phyloP scores from a whole-genome alignment of 2,888 invertebrate genomes.

The Athrips mouffetella region DNA sequence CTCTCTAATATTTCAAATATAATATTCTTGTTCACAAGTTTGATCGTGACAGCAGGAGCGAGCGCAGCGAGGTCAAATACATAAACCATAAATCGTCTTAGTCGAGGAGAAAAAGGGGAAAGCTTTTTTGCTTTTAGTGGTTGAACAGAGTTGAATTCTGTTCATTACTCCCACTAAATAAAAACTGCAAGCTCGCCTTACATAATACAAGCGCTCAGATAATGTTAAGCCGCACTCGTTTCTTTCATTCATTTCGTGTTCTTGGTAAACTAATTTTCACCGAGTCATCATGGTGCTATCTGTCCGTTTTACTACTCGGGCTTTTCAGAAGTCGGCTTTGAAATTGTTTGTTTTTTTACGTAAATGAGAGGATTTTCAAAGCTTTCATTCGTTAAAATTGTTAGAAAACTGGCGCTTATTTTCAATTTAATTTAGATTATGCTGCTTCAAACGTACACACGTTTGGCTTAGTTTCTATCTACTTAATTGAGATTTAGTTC shows the following conservation, averaged over 20 bases:
- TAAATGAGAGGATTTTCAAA: neutral
- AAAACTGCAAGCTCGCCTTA: conserved; percentile 37
- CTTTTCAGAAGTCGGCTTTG: neutral
- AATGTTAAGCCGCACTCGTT: conserved; percentile 26
- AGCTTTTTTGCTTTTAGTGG: conserved; percentile 47
- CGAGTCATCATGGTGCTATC: conserved; percentile 5
- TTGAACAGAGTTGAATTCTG: conserved; percentile 50
- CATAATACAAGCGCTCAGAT: conserved; percentile 30
- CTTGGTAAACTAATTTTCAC: conserved; percentile 9
- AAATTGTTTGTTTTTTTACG: neutral
- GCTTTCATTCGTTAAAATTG: neutral
- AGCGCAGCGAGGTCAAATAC: conserved; percentile 59
- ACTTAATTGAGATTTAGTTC: no score
- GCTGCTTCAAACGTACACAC: no score
- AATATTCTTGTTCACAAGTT: conserved; percentile 54
- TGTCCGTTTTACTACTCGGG: neutral
- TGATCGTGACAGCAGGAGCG: conserved; percentile 48
- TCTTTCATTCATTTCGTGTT: conserved; percentile 18
- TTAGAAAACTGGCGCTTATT: neutral
- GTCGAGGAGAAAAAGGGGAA: conserved; percentile 50
- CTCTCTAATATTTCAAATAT: conserved; percentile 35
- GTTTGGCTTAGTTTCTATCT: no score
- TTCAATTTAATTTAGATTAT: neutral
- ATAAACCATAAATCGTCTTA: conserved; percentile 63
- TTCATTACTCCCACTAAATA: conserved; percentile 53